Base-by-base conservation (phyloP, 2,888 invertebrate genomes). In the Rhagonycha fulva region DNA sequence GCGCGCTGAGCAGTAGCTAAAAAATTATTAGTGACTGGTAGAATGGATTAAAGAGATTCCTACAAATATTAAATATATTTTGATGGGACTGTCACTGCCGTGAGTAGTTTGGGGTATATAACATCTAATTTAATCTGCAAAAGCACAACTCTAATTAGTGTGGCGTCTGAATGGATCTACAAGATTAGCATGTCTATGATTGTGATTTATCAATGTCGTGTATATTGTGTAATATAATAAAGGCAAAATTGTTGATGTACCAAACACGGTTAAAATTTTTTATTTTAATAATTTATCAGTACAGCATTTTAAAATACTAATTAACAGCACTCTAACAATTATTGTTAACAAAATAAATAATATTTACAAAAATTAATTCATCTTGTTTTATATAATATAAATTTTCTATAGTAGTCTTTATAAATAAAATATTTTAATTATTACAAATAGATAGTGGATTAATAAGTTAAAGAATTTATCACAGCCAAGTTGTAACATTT, bases 401-500 rank as follows among this genome's bases (percentile, higher is more conserved):
- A 47, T 47, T n/a, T 47, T 47, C 47, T 47, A n/a, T 47, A 47
- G n/a, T 47, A 47, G 47, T 47, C 47, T 47, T 47, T n/a, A 47
- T 47, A 47, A 47, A 47, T 47, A 47, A 47, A 47, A 47, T n/a
- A n/a, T 47, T 47, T 9, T 47, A 47, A 9, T 47, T 47, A 47
- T n/a, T 47, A 47, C 47, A 47, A 47, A 47, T 47, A 47, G 47
- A 47, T 47, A 47, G 47, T 47, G n/a, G 47, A 47, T 47, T 47
- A 66, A 66, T 66, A 66, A 24, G 23, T 14, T 24, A 66, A 66
- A n/a, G 63, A 26, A 26, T 72, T 23, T 63, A 70, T 74, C 74
- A 74, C 74, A 74, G 74, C 68, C 74, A 74, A 74, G 30, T 24
- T 68, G 24, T 19, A 23, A 14, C 14, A 32, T 11, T n/a, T 30